Base-by-base conservation (phyloP, 2,797 vertebrate species). In the Cynodonichthys magdalenae region DNA sequence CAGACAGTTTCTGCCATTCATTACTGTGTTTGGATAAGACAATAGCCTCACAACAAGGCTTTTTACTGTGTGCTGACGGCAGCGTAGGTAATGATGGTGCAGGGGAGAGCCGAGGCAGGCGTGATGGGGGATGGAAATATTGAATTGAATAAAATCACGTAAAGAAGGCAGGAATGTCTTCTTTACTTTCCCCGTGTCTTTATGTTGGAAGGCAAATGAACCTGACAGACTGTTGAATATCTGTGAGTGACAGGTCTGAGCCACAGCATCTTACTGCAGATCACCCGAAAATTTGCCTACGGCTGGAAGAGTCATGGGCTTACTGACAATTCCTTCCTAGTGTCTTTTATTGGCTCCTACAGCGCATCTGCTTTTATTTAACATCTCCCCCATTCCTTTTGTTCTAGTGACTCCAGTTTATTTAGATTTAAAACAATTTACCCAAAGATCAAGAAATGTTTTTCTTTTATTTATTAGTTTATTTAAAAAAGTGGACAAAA, bases 1-100 rank as follows among this genome's bases (percentile, higher is more conserved):
- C 63, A 86, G 87, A 91, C 89, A 89, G 81, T 92, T 88, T 83
- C 66, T 75, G 69, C 75, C 79, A 84, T 89, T 93, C 88, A 83
- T 87, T 86, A 80, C 72, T 48, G 75, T 66, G 71, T 85, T 89
- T 74, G 66, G 77, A 79, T 87, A 79, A 91, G 80, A 92, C 87
- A 85, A 87, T 71, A 69, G 75, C 31, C 58, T 24, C 29, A 75
- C 74, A 79, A 87, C 77, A 77, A 56, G 82, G 75, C 72, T 56
- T 45, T 60, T 72, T 24, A 29, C 62, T 83, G 85, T 82, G 74
- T 65, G 61, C 74, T 49, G 44, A 49, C 44, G 67, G 73, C 67
- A 47, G 59, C 17, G 41, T 31, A 77, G 84, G 75, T 80, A 82
- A 69, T 67, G 80, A 79, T 44, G 73, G 58, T 69, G 73, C 57